phyloP scores from a whole-genome alignment of 2,888 invertebrate genomes.

The Sinelater perroti region DNA sequence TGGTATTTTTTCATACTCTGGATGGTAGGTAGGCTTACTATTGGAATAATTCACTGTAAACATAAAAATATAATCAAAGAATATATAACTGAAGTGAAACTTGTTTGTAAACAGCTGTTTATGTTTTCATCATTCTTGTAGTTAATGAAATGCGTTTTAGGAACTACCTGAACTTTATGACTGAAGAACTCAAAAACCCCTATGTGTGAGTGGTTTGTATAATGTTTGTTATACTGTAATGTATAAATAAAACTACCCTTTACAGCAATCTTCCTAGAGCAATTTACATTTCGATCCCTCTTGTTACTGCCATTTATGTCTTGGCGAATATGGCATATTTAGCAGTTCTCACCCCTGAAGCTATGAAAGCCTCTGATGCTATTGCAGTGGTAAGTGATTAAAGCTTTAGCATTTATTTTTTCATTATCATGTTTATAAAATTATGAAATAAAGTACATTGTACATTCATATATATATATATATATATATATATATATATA shows the following conservation, averaged over 20 bases:
- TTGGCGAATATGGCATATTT: conserved; percentile 90
- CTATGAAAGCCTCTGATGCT: conserved; percentile 88
- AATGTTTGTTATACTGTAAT: neutral
- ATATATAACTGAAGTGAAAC: too few species aligned
- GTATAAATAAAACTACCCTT: conserved; percentile 37
- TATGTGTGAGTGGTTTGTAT: conserved; percentile 70
- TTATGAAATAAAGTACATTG: too few species aligned
- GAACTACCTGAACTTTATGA: conserved; percentile 94
- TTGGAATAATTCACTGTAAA: neutral
- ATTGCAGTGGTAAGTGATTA: conserved; percentile 87
- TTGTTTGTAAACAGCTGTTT: too few species aligned
- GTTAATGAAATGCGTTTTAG: conserved; percentile 58
- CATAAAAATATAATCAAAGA: neutral
- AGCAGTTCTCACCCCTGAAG: conserved; percentile 82
- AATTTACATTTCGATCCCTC: conserved; percentile 88
- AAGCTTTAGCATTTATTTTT: neutral
- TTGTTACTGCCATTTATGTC: conserved; percentile 88
- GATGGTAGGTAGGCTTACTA: conserved; percentile 82
- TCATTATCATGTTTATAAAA: too few species aligned
- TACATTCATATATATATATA: too few species aligned
- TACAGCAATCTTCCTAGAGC: conserved; percentile 86
- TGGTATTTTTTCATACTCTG: conserved; percentile 92
- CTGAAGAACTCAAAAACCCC: conserved; percentile 87
- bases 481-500: too few species aligned
- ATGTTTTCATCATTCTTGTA: conserved; percentile 1